Evolutionary conservation across 2,113 vertebrate species (phyloP), one percentile per base, ranked within the genome.

Genomic region (Hoplias malabaricus): DNA sequence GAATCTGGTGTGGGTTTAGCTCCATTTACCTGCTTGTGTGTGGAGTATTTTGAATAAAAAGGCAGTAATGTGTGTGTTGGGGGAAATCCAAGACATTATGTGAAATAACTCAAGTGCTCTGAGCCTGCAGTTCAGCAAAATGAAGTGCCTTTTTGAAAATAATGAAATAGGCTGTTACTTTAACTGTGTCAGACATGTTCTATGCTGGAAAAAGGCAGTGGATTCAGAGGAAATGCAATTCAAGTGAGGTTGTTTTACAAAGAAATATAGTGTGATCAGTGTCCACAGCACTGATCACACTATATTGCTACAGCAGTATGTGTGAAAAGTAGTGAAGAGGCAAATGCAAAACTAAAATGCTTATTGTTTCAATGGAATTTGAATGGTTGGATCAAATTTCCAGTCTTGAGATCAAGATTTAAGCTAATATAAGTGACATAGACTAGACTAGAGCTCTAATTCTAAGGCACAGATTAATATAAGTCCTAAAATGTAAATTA

Each of bases 11-110:
- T 62, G 36, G 46, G 33, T 75, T 79, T 67, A 50, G 66, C 69
- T 75, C 73, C 73, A 72, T 82, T 79, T 67, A 76, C 61, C 40
- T 83, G 59, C 59, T 62, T 67, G 50, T 29, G 61, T 76, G 36
- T 73, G 69, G 33, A 69, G 42, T 73, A 56, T 77, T 83, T 77
- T 80, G 46, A 72, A 54, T 53, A 56, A 78, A 76, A 72, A 75
- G 50, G 43, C 62, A 36, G 57, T 80, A 83, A 77, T 80, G 81
- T 79, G 77, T 59, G 77, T 65, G 21, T 79, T 79, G 81, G 77
- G 68, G 67, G 66, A 59, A 65, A 75, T 82, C 54, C 65, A 67
- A 80, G 77, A 68, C 76, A 80, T 73, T 73, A 80, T 75, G 57
- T 69, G 12, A 72, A 82, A 83, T 77, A 68, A 69, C 69, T 73